These are phyloP conservation scores for Atta texana DNA, from an alignment of 1,140 invertebrate species.

Conservation along the genomic window DNA sequence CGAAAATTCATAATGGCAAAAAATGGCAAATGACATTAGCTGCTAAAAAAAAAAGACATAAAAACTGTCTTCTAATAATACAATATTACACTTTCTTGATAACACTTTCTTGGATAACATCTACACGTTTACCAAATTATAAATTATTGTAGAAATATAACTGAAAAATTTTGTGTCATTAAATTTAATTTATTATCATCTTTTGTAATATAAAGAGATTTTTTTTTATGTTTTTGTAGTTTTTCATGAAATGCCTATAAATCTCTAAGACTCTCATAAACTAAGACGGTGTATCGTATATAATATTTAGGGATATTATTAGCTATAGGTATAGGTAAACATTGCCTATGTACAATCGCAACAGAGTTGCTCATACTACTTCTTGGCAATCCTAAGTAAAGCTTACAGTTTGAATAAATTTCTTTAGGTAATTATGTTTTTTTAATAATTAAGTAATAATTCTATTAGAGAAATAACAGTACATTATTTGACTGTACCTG, in stretches of 20 bases:
- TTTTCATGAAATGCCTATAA: constrained; percentile 61
- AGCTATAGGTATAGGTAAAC: constrained; percentile 77
- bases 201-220: not conserved
- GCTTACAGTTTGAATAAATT: constrained; percentile 80
- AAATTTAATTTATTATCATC: not conserved
- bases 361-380: constrained; percentile 73
- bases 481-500: constrained; percentile 64
- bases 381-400: constrained; percentile 80
- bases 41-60: not conserved
- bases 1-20: constrained; percentile 20
- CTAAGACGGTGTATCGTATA: constrained; percentile 73
- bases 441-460: constrained; percentile 79
- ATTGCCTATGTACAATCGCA: constrained; percentile 78
- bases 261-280: constrained; percentile 69
- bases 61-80: not conserved
- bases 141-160: constrained; percentile 33
- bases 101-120: too few relatives aligned
- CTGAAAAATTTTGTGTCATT: not conserved
- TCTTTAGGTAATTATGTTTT: constrained; percentile 78
- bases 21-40: not conserved
- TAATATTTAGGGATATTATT: constrained; percentile 76
- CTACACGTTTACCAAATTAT: not conserved
- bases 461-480: constrained; percentile 76
- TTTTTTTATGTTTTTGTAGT: not conserved
- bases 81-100: not conserved